Percentiles rank a stretch among this genome's conserved stretches.
These are phyloP conservation scores for Semicossyphus pulcher DNA, from an alignment of 2,113 vertebrate species.

Conservation along the genomic window DNA sequence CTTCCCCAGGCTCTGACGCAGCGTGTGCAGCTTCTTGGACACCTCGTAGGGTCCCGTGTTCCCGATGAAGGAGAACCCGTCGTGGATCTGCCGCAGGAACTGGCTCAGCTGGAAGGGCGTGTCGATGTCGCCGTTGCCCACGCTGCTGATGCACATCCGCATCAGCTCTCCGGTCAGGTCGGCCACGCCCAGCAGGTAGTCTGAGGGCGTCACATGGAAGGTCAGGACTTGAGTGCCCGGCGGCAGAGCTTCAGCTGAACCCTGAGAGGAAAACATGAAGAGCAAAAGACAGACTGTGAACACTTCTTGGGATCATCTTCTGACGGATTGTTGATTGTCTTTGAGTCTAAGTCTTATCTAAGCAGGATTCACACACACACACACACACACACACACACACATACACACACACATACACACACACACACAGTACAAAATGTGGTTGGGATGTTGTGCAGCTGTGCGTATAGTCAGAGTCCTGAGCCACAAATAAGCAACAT, in stretches of 20 bases:
- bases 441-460: no score
- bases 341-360: no score
- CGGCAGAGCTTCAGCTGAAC: conserved; percentile 53
- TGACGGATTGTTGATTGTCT: no score
- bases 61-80: conserved; percentile 96
- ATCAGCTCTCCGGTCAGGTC: conserved; percentile 97
- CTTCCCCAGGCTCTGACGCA: conserved; percentile 95
- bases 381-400: no score
- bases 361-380: no score
- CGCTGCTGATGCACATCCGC: conserved; percentile 96
- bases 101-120: conserved; percentile 96
- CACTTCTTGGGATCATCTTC: no score
- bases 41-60: conserved; percentile 98
- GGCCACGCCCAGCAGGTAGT: conserved; percentile 96
- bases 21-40: conserved; percentile 94
- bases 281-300: no score
- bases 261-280: conserved; percentile 50
- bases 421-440: no score
- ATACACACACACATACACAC: no score
- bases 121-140: conserved; percentile 96
- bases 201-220: conserved; percentile 92
- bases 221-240: conserved; percentile 66
- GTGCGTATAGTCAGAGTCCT: no score
- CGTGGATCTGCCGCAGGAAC: conserved; percentile 94
- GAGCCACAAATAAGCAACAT: no score